These are phyloP conservation scores for Callopanchax toddi DNA, from an alignment of 2,113 vertebrate species.

Conservation along the genomic window DNA sequence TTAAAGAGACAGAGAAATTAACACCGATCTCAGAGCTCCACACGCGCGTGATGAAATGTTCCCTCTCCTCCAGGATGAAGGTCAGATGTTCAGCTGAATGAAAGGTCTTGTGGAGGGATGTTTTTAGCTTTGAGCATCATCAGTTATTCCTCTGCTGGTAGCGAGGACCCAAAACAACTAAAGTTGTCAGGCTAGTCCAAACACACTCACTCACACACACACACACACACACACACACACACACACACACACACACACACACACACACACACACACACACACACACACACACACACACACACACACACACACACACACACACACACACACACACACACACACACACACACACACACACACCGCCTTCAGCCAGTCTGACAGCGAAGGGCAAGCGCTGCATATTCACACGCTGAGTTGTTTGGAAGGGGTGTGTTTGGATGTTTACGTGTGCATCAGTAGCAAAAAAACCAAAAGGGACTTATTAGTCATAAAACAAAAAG, in stretches of 20 bases:
- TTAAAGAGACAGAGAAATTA: not conserved
- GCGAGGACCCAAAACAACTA: slow-evolving; percentile 19
- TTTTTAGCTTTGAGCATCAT: slow-evolving; percentile 29
- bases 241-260: not conserved
- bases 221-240: no score
- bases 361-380: slow-evolving; percentile 25
- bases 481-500: not conserved
- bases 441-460: not conserved
- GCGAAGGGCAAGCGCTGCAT: slow-evolving; percentile 23
- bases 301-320: slow-evolving; percentile 26
- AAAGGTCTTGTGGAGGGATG: not conserved
- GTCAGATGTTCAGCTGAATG: slow-evolving; percentile 26
- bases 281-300: not conserved
- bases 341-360: not conserved
- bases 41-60: slow-evolving; percentile 22
- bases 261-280: slow-evolving; percentile 19
- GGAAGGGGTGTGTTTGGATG: no score
- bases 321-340: not conserved
- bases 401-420: slow-evolving; percentile 10
- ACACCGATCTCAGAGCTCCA: not conserved
- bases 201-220: slow-evolving; percentile 13
- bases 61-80: slow-evolving; percentile 31
- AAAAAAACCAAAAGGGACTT: not conserved
- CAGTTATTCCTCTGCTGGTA: slow-evolving; percentile 21
- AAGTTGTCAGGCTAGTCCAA: slow-evolving; percentile 21